These are phyloP conservation scores for Lampris megalopsis DNA, from an alignment of 2,113 vertebrate genomes.

Conservation along the genomic window DNA sequence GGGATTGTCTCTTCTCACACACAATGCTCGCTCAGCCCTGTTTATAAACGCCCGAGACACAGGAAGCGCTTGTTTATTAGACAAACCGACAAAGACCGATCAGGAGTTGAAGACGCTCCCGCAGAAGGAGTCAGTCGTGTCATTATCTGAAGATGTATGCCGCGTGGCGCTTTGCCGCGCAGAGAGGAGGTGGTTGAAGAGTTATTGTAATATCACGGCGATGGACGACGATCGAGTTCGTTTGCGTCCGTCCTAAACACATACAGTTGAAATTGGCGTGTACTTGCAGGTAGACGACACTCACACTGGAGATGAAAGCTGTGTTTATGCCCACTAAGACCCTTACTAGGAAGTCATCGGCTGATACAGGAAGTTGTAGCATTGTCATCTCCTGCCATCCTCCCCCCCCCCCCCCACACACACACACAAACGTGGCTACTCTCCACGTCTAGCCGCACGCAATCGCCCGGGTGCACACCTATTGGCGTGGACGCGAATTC, in stretches of 20 bases:
- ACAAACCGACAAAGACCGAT: conserved; percentile 71
- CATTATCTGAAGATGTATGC: conserved; percentile 35
- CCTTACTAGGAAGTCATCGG: conserved; percentile 63
- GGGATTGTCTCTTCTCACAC: conserved; percentile 66
- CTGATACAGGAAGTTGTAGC: conserved; percentile 72
- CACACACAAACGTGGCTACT: conserved; percentile 18
- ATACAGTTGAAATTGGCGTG: not conserved
- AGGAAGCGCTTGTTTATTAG: conserved; percentile 79
- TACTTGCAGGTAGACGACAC: conserved; percentile 17
- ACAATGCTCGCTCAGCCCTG: conserved; percentile 67
- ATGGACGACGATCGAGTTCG: not conserved
- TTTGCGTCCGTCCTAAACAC: not conserved
- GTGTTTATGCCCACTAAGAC: conserved; percentile 46
- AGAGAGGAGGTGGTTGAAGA: conserved; percentile 1
- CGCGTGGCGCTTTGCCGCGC: conserved; percentile 23
- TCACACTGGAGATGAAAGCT: conserved; percentile 28
- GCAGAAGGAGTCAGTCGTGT: conserved; percentile 52
- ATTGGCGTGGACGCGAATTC: conserved; percentile 20
- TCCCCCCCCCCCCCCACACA: conserved; percentile 5
- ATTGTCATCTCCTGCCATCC: conserved; percentile 46
- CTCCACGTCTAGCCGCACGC: not conserved
- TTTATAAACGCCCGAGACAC: conserved; percentile 77
- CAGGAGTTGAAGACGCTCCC: conserved; percentile 50
- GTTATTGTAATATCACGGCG: not conserved
- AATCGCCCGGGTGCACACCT: not conserved